Evolutionary conservation across 2,888 invertebrate genomes (phyloP), one percentile per base, ranked within the genome.

Genomic region (Xanthia togata): DNA sequence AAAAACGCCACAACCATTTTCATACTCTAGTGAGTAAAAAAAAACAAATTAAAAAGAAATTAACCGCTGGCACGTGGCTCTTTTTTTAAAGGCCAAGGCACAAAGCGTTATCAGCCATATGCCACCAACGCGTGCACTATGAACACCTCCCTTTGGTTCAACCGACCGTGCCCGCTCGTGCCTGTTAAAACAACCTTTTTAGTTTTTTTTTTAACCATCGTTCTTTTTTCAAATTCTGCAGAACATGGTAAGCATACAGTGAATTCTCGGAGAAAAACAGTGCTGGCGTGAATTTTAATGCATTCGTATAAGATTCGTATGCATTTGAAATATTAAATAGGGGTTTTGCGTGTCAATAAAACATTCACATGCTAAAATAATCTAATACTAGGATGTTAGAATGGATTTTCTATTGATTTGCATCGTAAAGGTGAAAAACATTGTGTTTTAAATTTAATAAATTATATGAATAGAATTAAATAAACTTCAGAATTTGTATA

Each of bases 41-140:
- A 76, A 74, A 71, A 75, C 41, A 76, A 71, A 81, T 70, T 74
- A 75, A 77, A 78, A 88, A 85, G 35, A 77, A 79, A 76, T 78
- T 93, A 94, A 95, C 89, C 73, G 85, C 73, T 64, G 94, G 88
- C 96, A 93, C 95, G 96, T 94, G 95, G 85, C 92, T 67, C 70
- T 86, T 88, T 83, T 89, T 93, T 93, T 91, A 92, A 68, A 93
- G 91, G 84, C 81, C 82, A 86, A 89, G 73, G 87, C 87, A 87
- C 89, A 81, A 79, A 57, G 84, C 87, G 87, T 91, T 93, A 93
- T 93, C 93, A 79, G 89, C 94, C 96, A 96, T 95, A 96, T 96
- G 96, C 92, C 93, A 94, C 94, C 88, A 88, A 91, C 95, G 94
- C 96, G 96, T 95, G 96, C 92, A 92, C 88, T 92, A 90, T 86